Percentiles rank a stretch among this genome's conserved stretches.
Evolutionary conservation across 2,888 invertebrate genomes (phyloP).

Genomic region (Andrena fulva): DNA sequence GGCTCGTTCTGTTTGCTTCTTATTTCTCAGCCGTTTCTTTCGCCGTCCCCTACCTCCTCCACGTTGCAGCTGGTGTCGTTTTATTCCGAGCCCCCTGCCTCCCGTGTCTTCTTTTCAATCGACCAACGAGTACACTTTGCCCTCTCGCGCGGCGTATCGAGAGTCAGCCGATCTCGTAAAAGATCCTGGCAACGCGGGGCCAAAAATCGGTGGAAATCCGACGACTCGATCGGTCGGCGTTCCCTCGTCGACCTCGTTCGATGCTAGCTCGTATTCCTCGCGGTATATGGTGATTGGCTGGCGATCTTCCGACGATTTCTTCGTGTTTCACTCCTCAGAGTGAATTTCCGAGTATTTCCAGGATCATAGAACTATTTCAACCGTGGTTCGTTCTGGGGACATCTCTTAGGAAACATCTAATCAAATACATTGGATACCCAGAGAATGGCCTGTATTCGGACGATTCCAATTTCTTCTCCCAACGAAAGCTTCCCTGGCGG

Average conservation of each 20-base stretch:
- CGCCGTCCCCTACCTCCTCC: not conserved
- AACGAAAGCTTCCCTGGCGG: too few species aligned
- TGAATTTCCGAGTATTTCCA: too few species aligned
- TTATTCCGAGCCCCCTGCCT: conserved; percentile 1
- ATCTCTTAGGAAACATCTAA: too few species aligned
- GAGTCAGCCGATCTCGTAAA: conserved; percentile 50
- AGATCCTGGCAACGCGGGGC: conserved; percentile 35
- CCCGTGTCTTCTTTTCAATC: conserved; percentile 20
- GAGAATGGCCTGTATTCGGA: too few species aligned
- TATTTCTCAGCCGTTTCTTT: conserved; percentile 48
- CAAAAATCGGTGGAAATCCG: conserved; percentile 45
- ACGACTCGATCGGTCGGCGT: not conserved
- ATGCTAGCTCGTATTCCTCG: not conserved
- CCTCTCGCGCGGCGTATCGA: conserved; percentile 30
- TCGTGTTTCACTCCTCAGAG: not conserved
- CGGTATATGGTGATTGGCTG: conserved; percentile 1
- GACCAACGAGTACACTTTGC: conserved; percentile 37
- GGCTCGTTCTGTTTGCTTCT: conserved; percentile 64
- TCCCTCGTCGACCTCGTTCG: not conserved
- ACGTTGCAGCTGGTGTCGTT: not conserved
- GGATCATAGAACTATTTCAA: too few species aligned
- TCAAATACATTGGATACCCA: too few species aligned
- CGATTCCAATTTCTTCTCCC: too few species aligned
- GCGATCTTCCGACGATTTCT: not conserved
- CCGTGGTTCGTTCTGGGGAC: too few species aligned